Conservation (phyloP, 1,140 invertebrate species). For the Dufourea novaeangliae region DNA sequence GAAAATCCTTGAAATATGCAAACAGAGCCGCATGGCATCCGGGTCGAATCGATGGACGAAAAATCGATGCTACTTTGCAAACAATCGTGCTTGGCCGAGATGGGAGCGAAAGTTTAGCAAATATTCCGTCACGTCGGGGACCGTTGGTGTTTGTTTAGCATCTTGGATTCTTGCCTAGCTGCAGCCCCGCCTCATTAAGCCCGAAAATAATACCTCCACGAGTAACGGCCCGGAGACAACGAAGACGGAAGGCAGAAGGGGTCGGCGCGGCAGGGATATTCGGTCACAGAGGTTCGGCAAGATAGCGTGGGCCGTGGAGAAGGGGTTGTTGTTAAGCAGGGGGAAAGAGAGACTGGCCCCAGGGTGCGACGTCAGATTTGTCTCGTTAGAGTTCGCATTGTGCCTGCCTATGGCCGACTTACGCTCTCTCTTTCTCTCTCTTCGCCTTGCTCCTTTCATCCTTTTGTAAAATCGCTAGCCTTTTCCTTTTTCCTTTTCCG, state of each 20-base stretch:
- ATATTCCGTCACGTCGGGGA: not conserved
- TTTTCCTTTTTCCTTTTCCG: slow-evolving; percentile 32
- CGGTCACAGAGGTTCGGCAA: slow-evolving; percentile 40
- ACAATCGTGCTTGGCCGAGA: not conserved
- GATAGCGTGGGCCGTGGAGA: not conserved
- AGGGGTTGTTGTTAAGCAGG: slow-evolving; percentile 35
- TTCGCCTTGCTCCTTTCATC: slow-evolving; percentile 12
- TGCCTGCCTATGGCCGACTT: slow-evolving; percentile 75
- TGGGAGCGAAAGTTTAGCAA: not conserved
- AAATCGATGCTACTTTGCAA: not conserved
- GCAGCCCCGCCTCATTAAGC: slow-evolving; percentile 40
- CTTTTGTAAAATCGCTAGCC: not conserved
- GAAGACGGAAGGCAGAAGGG: slow-evolving; percentile 3
- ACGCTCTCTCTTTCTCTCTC: slow-evolving; percentile 59
- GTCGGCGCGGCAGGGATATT: slow-evolving; percentile 14
- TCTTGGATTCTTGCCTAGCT: slow-evolving; percentile 23
- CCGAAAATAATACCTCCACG: slow-evolving; percentile 31
- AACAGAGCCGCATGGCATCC: not conserved
- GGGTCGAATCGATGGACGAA: not conserved
- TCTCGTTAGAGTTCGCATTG: slow-evolving; percentile 82
- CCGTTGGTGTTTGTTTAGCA: slow-evolving; percentile 22
- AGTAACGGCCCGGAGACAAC: slow-evolving; percentile 14
- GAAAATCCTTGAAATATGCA: not conserved
- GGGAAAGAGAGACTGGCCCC: slow-evolving; percentile 53
- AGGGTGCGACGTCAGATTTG: slow-evolving; percentile 79